phyloP scores from a whole-genome alignment of 1,140 invertebrate species.

The Vollenhovia emeryi region DNA sequence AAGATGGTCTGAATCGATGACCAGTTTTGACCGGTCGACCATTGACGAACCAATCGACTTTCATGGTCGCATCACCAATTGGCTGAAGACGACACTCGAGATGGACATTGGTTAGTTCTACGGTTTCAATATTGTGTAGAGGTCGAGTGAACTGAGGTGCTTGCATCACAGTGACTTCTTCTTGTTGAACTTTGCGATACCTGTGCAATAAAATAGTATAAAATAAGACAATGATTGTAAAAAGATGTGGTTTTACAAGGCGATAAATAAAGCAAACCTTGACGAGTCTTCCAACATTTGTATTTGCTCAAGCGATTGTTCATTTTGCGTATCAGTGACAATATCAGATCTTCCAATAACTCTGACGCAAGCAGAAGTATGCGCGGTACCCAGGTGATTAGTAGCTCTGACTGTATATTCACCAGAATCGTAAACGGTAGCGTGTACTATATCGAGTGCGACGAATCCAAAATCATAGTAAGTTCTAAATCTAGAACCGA shows the following conservation, averaged over 20 bases:
- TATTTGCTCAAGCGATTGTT: slow-evolving; percentile 97
- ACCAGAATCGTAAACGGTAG: slow-evolving; percentile 95
- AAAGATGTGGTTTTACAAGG: background rate
- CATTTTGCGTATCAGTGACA: slow-evolving; percentile 97
- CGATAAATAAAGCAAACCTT: slow-evolving; percentile 65
- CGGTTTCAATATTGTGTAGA: slow-evolving; percentile 95
- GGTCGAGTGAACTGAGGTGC: slow-evolving; percentile 95
- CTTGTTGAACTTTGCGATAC: slow-evolving; percentile 89
- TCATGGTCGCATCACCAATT: slow-evolving; percentile 97
- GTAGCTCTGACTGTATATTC: slow-evolving; percentile 97
- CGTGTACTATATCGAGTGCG: slow-evolving; percentile 95
- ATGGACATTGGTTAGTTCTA: slow-evolving; percentile 97
- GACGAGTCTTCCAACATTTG: slow-evolving; percentile 96
- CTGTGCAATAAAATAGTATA: slow-evolving; percentile 73
- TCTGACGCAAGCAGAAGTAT: slow-evolving; percentile 95
- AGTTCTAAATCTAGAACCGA: slow-evolving; percentile 96
- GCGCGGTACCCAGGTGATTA: slow-evolving; percentile 96
- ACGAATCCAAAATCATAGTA: slow-evolving; percentile 98
- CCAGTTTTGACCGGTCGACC: slow-evolving; percentile 94
- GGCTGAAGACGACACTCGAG: slow-evolving; percentile 97
- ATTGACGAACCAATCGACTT: slow-evolving; percentile 98
- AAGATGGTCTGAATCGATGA: slow-evolving; percentile 97
- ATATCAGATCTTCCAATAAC: slow-evolving; percentile 94
- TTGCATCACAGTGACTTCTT: slow-evolving; percentile 92
- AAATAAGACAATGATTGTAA: slow-evolving; percentile 28